These are phyloP conservation scores for Epirrhoe alternata DNA, from an alignment of 2,888 invertebrate genomes.

Conservation along the genomic window DNA sequence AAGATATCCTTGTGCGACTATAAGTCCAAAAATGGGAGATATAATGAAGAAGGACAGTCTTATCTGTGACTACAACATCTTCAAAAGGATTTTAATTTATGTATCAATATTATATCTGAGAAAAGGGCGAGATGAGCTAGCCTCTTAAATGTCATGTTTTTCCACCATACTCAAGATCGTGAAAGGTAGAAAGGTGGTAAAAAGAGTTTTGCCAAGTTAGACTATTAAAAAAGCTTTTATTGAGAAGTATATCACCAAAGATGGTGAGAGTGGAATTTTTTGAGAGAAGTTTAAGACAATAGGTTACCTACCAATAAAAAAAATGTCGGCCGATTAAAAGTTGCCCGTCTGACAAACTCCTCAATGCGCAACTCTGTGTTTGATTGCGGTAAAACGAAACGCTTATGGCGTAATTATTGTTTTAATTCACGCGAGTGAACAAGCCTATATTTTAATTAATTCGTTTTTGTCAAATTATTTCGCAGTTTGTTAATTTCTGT, in stretches of 20 bases:
- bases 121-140: no score
- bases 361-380: conserved; percentile 76
- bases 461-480: conserved; percentile 49
- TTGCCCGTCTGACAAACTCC: conserved; percentile 15
- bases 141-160: no score
- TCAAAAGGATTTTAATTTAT: no score
- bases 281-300: background rate
- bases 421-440: conserved; percentile 62
- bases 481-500: conserved; percentile 17
- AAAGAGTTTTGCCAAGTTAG: no score
- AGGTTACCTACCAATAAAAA: background rate
- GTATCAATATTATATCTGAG: no score
- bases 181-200: no score
- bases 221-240: no score
- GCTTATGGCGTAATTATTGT: conserved; percentile 67
- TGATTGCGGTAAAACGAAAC: conserved; percentile 75
- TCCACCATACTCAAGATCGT: no score
- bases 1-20: no score
- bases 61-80: no score
- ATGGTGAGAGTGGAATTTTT: background rate
- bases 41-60: no score
- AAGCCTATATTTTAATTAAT: conserved; percentile 49
- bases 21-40: no score
- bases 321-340: conserved; percentile 18
- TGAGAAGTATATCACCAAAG: background rate